Conservation (phyloP, 2,797 vertebrate species). For the Sparidentex hasta region DNA sequence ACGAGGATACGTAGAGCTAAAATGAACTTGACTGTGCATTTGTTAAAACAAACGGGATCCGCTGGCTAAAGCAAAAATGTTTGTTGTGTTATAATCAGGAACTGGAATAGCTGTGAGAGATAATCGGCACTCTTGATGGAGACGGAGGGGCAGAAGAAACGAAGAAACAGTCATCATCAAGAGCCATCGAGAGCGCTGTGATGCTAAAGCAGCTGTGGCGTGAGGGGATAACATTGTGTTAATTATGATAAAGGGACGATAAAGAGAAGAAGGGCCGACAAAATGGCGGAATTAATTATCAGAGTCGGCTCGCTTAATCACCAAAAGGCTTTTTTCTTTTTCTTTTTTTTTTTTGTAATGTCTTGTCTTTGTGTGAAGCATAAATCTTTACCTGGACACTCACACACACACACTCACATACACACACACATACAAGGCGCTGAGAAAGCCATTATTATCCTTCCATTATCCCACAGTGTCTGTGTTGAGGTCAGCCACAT, state of each 20-base stretch:
- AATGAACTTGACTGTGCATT: conserved; percentile 13
- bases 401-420: not conserved
- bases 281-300: conserved; percentile 52
- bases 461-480: conserved; percentile 46
- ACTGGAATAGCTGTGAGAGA: conserved; percentile 19
- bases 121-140: conserved; percentile 38
- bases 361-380: conserved; percentile 45
- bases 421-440: conserved; percentile 2
- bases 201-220: conserved; percentile 46
- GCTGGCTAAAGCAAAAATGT: conserved; percentile 15
- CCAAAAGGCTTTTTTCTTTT: conserved; percentile 13
- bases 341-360: conserved; percentile 22
- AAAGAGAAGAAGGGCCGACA: conserved; percentile 31
- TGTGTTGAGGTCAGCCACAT: conserved; percentile 32
- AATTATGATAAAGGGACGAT: conserved; percentile 65
- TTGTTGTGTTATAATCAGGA: conserved; percentile 26
- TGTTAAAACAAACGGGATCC: conserved; percentile 18
- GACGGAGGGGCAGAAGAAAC: conserved; percentile 21
- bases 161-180: conserved; percentile 39
- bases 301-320: conserved; percentile 34
- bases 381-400: conserved; percentile 31
- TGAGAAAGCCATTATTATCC: conserved; percentile 40
- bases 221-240: conserved; percentile 55
- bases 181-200: conserved; percentile 37
- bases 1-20: conserved; percentile 13